Evolutionary conservation across 2,797 vertebrate species (phyloP), one percentile per base, ranked within the genome.

Genomic region (Delichon dasypus): DNA sequence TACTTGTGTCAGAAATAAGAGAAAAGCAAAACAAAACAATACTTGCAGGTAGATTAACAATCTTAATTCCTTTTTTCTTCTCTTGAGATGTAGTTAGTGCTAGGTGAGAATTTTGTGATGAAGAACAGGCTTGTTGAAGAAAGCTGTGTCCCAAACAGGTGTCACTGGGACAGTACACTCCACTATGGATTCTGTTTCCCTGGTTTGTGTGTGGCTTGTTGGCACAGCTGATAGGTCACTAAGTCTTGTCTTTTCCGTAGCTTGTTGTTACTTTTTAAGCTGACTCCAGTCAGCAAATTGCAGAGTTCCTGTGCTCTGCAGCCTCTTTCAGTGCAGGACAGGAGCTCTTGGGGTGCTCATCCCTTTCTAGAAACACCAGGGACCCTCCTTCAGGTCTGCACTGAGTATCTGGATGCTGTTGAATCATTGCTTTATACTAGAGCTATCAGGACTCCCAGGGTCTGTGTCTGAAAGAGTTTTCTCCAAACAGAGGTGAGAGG

Each of bases 1-100:
- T 48, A 44, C 38, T 68, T 74, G 60, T 77, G 57, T 79, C 85
- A 85, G 77, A 95, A 90, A 91, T 74, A 88, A 79, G 71, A 91
- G 67, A 85, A 90, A 91, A 87, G 21, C 32, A 85, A 94, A 92
- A 36, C n/a, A 78, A 84, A 89, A 9, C 11, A 42, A 30, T 54
- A 19, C 29, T 79, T 94, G 72, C 48, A 90, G 34, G 53, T 73
- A 60, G 20, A 15, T 58, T 84, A 65, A 62, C 66, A 82, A 71
- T 32, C 12, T 64, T 78, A 11, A 38, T 83, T 72, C 40, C 3
- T 13, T 65, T 50, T 47, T 25, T 22, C 27, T 70, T 68, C 27
- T 60, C 38, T 92, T 81, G 29, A 53, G 36, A 16, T 29, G 13
- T 53, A 68, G n/a, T 58, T 82, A 48, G n/a, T 2, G 0, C 42